Evolutionary conservation across 2,888 invertebrate species (phyloP), one percentile per base, ranked within the genome.

Genomic region (Allacma fusca): DNA sequence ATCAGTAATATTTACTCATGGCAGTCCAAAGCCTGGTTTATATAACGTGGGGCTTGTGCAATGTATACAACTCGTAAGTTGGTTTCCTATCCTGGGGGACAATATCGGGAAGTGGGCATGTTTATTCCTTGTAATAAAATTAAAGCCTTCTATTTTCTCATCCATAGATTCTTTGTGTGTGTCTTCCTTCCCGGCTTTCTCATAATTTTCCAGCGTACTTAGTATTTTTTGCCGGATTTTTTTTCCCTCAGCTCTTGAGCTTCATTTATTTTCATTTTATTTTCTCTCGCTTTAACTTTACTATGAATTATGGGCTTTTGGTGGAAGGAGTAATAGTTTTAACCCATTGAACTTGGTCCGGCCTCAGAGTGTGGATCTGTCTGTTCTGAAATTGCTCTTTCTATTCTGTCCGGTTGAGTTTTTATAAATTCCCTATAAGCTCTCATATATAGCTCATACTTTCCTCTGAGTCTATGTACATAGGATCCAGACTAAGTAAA

Each of bases 111-210:
- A 70, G 50, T 50, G 50, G 70, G 70, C 70, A 70, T 70, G 70
- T 70, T 70, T 70, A 70, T 70, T 70, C 50, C 44, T 70, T 23
- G 9, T 70, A 70, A 26, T 70, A 70, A 70, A 70, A 70, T 70
- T 70, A 70, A 70, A 43, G 70, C 26, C 50, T 70, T 70, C 26
- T 26, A 44, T 50, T 50, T 50, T 50, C 50, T 50, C 50, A 13
- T 50, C 19, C 50, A 50, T 50, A 50, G 50, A 50, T 43, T 70
- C 50, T 44, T 50, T 70, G 50, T 44, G 44, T 34, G 34, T 70
- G 70, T 21, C 19, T 43, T 50, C 28, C 44, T 24, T 34, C 28
- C 34, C 67, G 29, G 28, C 28, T 67, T 67, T 67, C 67, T 67
- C 21, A 50, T 50, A 50, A 9, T 50, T 50, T 50, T 50, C 50